These are phyloP conservation scores for Herminia tarsipennalis DNA, from an alignment of 2,888 invertebrate species.

Conservation along the genomic window DNA sequence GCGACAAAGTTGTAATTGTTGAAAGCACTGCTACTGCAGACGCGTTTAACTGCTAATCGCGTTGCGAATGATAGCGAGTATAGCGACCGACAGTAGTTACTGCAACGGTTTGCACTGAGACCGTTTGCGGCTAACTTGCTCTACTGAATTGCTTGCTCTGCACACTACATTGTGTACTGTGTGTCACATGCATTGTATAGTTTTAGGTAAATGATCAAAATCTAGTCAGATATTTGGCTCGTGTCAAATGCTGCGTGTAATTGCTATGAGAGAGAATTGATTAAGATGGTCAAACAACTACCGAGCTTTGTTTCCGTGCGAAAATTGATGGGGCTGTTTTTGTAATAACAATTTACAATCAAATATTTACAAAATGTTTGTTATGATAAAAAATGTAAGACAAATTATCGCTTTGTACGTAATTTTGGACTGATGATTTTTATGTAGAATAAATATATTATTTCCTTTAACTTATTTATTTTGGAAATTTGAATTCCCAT, in stretches of 20 bases:
- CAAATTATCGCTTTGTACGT: no score
- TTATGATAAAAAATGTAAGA: no score
- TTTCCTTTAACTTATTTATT: no score
- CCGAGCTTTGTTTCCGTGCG: slow-evolving; percentile 18
- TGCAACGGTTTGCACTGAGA: slow-evolving; percentile 62
- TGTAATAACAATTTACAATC: no score
- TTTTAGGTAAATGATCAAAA: slow-evolving; percentile 8
- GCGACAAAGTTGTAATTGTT: slow-evolving; percentile 49
- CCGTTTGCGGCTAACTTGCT: slow-evolving; percentile 64
- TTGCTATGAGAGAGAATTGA: slow-evolving; percentile 1
- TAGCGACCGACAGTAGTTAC: slow-evolving; percentile 54
- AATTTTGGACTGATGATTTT: no score
- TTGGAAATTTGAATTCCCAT: no score
- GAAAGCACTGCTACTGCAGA: slow-evolving; percentile 58
- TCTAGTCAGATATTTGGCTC: no score
- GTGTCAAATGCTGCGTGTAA: no score
- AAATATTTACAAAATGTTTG: no score
- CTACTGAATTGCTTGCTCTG: slow-evolving; percentile 59
- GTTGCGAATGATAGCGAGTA: slow-evolving; percentile 46
- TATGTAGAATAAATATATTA: no score
- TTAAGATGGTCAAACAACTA: slow-evolving; percentile 4
- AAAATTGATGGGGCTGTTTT: slow-evolving; percentile 26
- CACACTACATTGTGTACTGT: slow-evolving; percentile 31
- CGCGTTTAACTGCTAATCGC: slow-evolving; percentile 53
- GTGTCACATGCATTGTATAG: slow-evolving; percentile 27